phyloP scores from a whole-genome alignment of 1,140 invertebrate species.

The Scaptomyza montana region DNA sequence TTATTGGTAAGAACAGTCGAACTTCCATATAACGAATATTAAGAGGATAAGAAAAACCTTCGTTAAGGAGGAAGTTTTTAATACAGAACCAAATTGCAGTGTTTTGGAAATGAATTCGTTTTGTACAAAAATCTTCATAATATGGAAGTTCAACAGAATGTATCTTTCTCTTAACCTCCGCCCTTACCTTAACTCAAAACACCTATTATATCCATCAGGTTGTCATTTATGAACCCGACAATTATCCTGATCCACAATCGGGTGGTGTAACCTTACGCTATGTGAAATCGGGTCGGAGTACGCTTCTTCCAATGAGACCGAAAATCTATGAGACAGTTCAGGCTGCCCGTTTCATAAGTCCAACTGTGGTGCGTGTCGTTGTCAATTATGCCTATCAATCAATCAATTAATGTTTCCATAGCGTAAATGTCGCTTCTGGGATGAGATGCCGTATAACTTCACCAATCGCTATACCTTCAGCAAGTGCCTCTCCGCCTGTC shows the following conservation, averaged over 20 bases:
- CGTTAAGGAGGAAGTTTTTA: too few relatives aligned
- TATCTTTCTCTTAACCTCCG: too few relatives aligned
- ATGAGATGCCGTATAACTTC: conserved; percentile 83
- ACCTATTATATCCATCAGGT: conserved; percentile 34
- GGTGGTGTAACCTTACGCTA: conserved; percentile 60
- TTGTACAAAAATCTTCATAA: too few relatives aligned
- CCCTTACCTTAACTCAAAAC: not conserved
- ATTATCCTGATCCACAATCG: conserved; percentile 65
- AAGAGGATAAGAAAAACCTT: too few relatives aligned
- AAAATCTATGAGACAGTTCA: conserved; percentile 64
- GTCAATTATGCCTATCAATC: conserved; percentile 4
- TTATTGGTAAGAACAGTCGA: conserved; percentile 51
- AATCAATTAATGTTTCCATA: conserved; percentile 31
- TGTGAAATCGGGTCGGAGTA: conserved; percentile 42
- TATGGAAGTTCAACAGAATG: too few relatives aligned
- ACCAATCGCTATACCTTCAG: conserved; percentile 68
- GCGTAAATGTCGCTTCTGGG: conserved; percentile 76
- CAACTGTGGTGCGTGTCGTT: conserved; percentile 48
- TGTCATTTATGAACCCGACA: conserved; percentile 49
- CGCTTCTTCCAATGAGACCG: conserved; percentile 52
- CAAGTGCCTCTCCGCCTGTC: conserved; percentile 86
- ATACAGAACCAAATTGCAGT: too few relatives aligned
- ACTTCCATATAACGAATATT: too few relatives aligned
- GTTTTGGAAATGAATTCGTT: too few relatives aligned
- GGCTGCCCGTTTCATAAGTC: conserved; percentile 57